These are phyloP conservation scores for Ptilodon capucinus DNA, from an alignment of 2,888 invertebrate species.

Conservation along the genomic window DNA sequence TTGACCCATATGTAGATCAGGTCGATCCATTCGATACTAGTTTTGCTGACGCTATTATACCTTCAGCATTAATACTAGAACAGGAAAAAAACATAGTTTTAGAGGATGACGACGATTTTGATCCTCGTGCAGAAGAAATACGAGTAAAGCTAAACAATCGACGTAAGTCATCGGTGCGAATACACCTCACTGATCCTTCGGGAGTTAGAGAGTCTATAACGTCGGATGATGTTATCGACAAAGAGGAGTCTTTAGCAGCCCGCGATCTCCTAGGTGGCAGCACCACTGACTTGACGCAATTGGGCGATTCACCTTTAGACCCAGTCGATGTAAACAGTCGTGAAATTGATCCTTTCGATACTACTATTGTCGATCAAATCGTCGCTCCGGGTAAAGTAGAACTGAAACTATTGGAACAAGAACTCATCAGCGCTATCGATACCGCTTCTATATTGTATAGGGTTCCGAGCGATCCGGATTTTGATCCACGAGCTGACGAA, in stretches of 20 bases:
- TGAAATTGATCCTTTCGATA: conserved; percentile 93
- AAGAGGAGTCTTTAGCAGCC: conserved; percentile 66
- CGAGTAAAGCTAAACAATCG: conserved; percentile 64
- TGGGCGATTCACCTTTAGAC: conserved; percentile 86
- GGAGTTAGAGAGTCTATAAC: conserved; percentile 83
- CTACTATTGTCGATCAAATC: conserved; percentile 87
- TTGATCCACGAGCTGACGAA: conserved; percentile 90
- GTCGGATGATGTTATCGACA: conserved; percentile 73
- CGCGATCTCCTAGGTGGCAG: conserved; percentile 90
- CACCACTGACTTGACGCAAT: conserved; percentile 87
- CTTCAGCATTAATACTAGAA: conserved; percentile 60
- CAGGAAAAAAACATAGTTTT: conserved; percentile 65
- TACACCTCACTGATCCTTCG: conserved; percentile 85
- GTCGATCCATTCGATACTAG: conserved; percentile 94
- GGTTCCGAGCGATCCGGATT: conserved; percentile 88
- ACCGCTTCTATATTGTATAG: conserved; percentile 55
- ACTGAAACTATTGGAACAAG: conserved; percentile 89
- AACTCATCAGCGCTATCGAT: conserved; percentile 84
- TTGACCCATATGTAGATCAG: conserved; percentile 79
- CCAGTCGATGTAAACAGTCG: conserved; percentile 81
- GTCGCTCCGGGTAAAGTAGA: conserved; percentile 90
- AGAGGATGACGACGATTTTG: conserved; percentile 83
- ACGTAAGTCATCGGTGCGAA: conserved; percentile 79
- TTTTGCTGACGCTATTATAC: conserved; percentile 89
- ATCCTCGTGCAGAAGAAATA: conserved; percentile 85